phyloP scores from a whole-genome alignment of 2,797 vertebrate genomes.

The Poeciliopsis turneri region DNA sequence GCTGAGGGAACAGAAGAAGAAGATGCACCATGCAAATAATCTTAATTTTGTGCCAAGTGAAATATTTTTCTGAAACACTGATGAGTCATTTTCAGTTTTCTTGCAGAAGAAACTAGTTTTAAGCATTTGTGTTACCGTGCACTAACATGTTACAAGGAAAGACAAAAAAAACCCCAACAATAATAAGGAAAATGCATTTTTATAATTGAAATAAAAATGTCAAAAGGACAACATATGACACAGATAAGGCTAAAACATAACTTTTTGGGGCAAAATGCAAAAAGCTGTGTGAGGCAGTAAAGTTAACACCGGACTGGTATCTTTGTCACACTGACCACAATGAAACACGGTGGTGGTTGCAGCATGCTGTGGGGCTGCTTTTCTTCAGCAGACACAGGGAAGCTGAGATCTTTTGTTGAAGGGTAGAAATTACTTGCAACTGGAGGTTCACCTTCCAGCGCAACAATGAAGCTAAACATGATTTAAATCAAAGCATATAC shows the following conservation, averaged over 20 bases:
- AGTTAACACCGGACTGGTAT: no score
- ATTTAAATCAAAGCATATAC: background rate
- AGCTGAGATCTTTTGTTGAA: background rate
- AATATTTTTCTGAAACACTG: background rate
- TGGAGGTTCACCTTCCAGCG: background rate
- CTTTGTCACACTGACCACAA: background rate
- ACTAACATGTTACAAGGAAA: background rate
- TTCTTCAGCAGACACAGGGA: background rate
- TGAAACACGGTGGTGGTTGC: background rate
- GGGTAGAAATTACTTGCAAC: background rate
- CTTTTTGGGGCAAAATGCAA: no score
- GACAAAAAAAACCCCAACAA: background rate
- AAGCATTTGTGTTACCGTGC: background rate
- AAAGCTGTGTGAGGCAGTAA: no score
- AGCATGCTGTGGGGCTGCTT: background rate
- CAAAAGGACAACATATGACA: no score
- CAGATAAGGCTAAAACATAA: no score
- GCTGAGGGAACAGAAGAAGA: conserved; percentile 24
- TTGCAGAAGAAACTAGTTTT: background rate
- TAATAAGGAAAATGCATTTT: no score
- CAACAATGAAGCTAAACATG: background rate
- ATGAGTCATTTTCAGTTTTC: background rate
- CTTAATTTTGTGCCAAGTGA: background rate
- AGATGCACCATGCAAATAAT: background rate
- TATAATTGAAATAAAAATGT: no score